A percentile compares a stretch with the other conserved stretches of the same genome.
Evolutionary conservation across 2,113 vertebrate species (phyloP).

Genomic region (Epinephelus cyanopodus): DNA sequence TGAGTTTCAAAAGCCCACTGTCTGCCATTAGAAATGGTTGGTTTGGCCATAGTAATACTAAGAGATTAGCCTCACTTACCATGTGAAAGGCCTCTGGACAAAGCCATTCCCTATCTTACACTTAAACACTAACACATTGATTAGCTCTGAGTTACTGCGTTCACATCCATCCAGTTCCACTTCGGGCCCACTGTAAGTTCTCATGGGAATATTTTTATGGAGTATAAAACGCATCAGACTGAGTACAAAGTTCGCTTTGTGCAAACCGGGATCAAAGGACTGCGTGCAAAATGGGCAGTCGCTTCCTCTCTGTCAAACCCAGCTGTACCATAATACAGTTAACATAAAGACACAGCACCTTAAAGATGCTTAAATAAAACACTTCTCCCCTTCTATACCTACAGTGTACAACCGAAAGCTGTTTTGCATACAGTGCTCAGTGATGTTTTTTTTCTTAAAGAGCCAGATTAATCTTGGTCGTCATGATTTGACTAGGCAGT

Average conservation of each 20-base stretch:
- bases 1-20: slow-evolving; percentile 49
- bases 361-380: slow-evolving; percentile 36
- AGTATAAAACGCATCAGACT: not conserved
- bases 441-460: slow-evolving; percentile 57
- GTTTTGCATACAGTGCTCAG: slow-evolving; percentile 55
- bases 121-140: slow-evolving; percentile 65
- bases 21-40: slow-evolving; percentile 60
- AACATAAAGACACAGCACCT: slow-evolving; percentile 38
- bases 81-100: slow-evolving; percentile 68
- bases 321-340: slow-evolving; percentile 4
- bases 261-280: slow-evolving; percentile 18
- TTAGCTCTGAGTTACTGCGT: slow-evolving; percentile 45
- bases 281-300: not conserved
- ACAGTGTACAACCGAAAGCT: slow-evolving; percentile 16
- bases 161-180: slow-evolving; percentile 28
- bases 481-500: slow-evolving; percentile 64
- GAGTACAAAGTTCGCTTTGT: slow-evolving; percentile 8
- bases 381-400: slow-evolving; percentile 10
- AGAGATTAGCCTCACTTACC: slow-evolving; percentile 69
- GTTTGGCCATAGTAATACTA: slow-evolving; percentile 52
- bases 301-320: not conserved
- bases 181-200: slow-evolving; percentile 34
- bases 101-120: slow-evolving; percentile 53
- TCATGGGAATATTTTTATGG: slow-evolving; percentile 46
- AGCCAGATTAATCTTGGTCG: slow-evolving; percentile 72